Percentiles rank a stretch among this genome's conserved stretches.
Conservation (phyloP, 2,113 vertebrate genomes). For the Condylura cristata region DNA sequence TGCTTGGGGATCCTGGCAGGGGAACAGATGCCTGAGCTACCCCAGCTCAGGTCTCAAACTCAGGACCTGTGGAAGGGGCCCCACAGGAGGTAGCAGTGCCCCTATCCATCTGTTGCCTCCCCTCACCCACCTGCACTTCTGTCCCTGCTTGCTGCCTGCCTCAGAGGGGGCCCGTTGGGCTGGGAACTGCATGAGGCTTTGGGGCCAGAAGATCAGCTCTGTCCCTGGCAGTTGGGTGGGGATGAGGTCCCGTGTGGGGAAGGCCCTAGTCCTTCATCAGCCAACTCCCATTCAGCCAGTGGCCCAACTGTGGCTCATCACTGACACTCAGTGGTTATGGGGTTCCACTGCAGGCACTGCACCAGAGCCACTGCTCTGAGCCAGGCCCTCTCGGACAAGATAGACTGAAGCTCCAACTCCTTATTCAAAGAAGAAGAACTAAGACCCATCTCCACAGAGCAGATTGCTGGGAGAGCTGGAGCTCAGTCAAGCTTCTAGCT, state of each 20-base stretch:
- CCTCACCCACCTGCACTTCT: background rate
- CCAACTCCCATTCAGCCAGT: background rate
- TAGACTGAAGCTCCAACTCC: too few species aligned
- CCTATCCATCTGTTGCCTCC: background rate
- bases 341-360: background rate
- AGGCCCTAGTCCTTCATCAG: background rate
- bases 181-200: slow-evolving; percentile 65
- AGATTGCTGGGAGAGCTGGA: background rate
- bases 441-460: background rate
- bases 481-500: background rate
- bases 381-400: too few species aligned
- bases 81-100: slow-evolving; percentile 67
- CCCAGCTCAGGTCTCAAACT: background rate
- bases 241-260: background rate
- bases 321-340: slow-evolving; percentile 56
- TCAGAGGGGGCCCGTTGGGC: slow-evolving; percentile 2
- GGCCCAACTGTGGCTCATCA: background rate
- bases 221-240: background rate
- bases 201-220: background rate
- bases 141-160: slow-evolving; percentile 61
- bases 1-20: background rate
- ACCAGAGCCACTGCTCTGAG: background rate
- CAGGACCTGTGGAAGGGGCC: background rate
- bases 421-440: background rate
- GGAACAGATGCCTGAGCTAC: background rate